Percentiles rank a stretch among this genome's conserved stretches.
phyloP scores from a whole-genome alignment of 2,113 vertebrate genomes.

The Macquaria ambigua region DNA sequence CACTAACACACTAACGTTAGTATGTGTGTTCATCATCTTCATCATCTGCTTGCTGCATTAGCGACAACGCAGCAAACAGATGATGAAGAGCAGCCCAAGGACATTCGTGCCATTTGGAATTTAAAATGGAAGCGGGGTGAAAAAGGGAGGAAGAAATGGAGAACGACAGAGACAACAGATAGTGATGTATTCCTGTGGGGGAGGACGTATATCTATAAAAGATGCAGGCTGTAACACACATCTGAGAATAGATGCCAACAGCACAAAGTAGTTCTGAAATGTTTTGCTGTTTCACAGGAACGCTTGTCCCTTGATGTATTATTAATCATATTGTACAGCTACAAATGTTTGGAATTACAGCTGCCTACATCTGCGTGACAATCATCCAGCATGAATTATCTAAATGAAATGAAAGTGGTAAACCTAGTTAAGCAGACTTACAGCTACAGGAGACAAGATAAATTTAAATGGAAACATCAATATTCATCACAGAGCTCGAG shows the following conservation, averaged over 20 bases:
- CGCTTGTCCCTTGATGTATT: constrained; percentile 35
- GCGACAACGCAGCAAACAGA: constrained; percentile 38
- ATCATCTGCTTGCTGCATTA: too few species aligned
- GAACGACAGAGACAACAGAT: constrained; percentile 61
- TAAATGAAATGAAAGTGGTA: constrained; percentile 54
- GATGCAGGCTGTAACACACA: constrained; percentile 49
- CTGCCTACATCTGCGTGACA: constrained; percentile 44
- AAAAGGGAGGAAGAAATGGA: constrained; percentile 59
- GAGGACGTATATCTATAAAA: constrained; percentile 57
- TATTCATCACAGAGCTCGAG: constrained; percentile 51
- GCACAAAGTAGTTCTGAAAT: constrained; percentile 42
- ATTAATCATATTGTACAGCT: constrained; percentile 55
- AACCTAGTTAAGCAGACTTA: constrained; percentile 46
- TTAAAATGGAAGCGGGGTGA: constrained; percentile 53
- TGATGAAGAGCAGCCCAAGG: constrained; percentile 69
- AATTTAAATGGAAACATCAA: constrained; percentile 58
- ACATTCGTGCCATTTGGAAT: constrained; percentile 71
- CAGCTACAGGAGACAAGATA: constrained; percentile 50
- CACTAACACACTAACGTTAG: background rate
- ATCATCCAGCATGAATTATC: constrained; percentile 54
- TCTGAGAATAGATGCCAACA: constrained; percentile 50
- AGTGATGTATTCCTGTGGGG: constrained; percentile 56
- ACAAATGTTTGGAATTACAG: constrained; percentile 55
- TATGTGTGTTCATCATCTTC: too few species aligned
- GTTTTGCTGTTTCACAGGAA: constrained; percentile 48